Conservation (phyloP, 1,140 invertebrate genomes). For the Drosophila prosaltans region DNA sequence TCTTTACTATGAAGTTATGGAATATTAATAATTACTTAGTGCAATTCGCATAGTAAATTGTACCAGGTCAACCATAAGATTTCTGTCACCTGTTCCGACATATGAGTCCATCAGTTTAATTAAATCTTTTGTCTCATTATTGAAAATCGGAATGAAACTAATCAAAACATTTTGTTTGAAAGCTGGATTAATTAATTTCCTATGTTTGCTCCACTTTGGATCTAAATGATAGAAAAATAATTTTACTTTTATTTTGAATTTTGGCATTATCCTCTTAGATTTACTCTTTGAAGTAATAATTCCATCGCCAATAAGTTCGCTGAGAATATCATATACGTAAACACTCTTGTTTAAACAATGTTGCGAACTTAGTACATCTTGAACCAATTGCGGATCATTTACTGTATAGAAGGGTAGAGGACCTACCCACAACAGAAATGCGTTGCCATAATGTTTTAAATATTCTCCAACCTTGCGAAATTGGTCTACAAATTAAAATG, state of each 20-base stretch:
- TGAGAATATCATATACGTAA: conserved; percentile 9
- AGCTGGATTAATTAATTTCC: conserved; percentile 53
- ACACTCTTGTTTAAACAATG: conserved; percentile 43
- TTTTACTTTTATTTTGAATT: neutral
- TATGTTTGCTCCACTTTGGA: conserved; percentile 48
- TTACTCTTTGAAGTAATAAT: conserved; percentile 49
- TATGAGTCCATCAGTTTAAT: conserved; percentile 34
- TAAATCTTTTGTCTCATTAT: conserved; percentile 39
- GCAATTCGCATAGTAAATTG: conserved; percentile 50
- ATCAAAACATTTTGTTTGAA: conserved; percentile 57
- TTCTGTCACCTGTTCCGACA: conserved; percentile 18
- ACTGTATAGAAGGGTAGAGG: conserved; percentile 41
- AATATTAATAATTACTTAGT: conserved; percentile 40
- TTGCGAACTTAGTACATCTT: conserved; percentile 54
- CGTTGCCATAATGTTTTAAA: conserved; percentile 41
- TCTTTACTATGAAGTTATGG: too few species aligned
- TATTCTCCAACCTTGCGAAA: neutral
- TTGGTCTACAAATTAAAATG: neutral
- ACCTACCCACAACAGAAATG: conserved; percentile 52
- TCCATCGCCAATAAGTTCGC: conserved; percentile 39
- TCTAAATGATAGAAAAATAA: conserved; percentile 14
- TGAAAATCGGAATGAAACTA: conserved; percentile 65
- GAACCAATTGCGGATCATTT: conserved; percentile 44
- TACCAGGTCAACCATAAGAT: conserved; percentile 34
- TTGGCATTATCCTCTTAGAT: neutral